Conservation (phyloP, 2,797 vertebrate genomes). For the Meda fulgida region DNA sequence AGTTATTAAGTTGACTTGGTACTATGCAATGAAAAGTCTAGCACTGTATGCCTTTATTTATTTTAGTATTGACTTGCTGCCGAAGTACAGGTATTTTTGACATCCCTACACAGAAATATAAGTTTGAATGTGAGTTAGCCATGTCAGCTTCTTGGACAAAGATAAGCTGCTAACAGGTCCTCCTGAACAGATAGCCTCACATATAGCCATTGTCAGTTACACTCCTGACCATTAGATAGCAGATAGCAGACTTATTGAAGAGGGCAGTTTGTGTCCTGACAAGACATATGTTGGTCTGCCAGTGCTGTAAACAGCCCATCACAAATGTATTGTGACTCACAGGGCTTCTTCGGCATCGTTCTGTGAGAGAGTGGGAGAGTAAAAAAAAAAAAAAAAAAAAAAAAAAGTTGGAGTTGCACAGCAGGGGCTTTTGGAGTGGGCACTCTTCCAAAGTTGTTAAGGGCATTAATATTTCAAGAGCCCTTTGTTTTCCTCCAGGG, state of each 20-base stretch:
- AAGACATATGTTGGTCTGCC: constrained; percentile 55
- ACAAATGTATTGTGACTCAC: constrained; percentile 56
- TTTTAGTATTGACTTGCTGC: background rate
- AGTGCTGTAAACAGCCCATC: constrained; percentile 56
- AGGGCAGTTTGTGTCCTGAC: constrained; percentile 47
- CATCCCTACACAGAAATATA: background rate
- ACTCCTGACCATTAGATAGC: constrained; percentile 46
- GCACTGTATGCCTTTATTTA: background rate
- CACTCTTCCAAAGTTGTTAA: constrained; percentile 70
- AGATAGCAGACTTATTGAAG: constrained; percentile 45
- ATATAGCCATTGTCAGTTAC: constrained; percentile 38
- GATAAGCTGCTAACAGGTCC: constrained; percentile 29
- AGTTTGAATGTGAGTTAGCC: background rate
- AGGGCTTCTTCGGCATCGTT: constrained; percentile 38
- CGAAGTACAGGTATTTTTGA: background rate
- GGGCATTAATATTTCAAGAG: constrained; percentile 84
- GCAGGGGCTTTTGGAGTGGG: constrained; percentile 62
- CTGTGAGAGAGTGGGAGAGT: constrained; percentile 54
- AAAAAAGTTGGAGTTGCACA: constrained; percentile 50
- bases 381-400: constrained; percentile 50
- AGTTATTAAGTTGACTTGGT: background rate
- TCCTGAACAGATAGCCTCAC: constrained; percentile 10
- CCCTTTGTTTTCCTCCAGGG: constrained; percentile 74
- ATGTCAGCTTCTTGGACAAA: constrained; percentile 26
- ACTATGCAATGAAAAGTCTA: background rate